Conservation (phyloP, 2,797 vertebrate genomes). For the Arrhamphus sclerolepis region DNA sequence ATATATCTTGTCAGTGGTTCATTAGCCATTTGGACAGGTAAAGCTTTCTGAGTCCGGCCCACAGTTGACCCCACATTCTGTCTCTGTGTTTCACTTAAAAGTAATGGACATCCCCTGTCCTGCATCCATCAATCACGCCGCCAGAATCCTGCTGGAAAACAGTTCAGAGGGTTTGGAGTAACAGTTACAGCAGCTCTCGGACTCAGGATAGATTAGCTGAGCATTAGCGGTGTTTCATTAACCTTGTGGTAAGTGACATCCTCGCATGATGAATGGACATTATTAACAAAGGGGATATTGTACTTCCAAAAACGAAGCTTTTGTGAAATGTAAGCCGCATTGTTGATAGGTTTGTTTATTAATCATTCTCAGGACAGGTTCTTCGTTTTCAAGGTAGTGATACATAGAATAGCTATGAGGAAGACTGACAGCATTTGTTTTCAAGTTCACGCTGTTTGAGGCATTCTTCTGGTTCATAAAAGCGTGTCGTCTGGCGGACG, state of each 20-base stretch:
- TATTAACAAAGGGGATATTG: conserved; percentile 83
- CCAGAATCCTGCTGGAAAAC: conserved; percentile 57
- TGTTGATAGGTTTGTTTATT: conserved; percentile 81
- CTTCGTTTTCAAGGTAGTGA: conserved; percentile 69
- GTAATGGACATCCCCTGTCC: conserved; percentile 81
- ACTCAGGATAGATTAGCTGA: conserved; percentile 79
- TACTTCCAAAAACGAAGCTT: conserved; percentile 80
- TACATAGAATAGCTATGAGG: conserved; percentile 43
- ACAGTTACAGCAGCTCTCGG: conserved; percentile 74
- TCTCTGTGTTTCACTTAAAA: conserved; percentile 79
- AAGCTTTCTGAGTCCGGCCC: conserved; percentile 73
- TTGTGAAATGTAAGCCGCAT: conserved; percentile 75
- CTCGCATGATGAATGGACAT: conserved; percentile 80
- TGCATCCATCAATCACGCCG: conserved; percentile 77
- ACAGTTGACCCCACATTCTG: conserved; percentile 75
- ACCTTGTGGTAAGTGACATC: conserved; percentile 82
- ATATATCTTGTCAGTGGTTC: conserved; percentile 78
- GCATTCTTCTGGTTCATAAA: not conserved
- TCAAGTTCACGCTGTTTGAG: conserved; percentile 13
- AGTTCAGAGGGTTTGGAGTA: conserved; percentile 69
- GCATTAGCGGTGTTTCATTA: conserved; percentile 84
- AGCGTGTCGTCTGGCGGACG: not conserved
- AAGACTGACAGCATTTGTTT: conserved; percentile 53
- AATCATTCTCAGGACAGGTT: conserved; percentile 72
- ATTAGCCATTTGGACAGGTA: conserved; percentile 78